Conservation (phyloP, 2,113 vertebrate species). For the Lipotes vexillifer region DNA sequence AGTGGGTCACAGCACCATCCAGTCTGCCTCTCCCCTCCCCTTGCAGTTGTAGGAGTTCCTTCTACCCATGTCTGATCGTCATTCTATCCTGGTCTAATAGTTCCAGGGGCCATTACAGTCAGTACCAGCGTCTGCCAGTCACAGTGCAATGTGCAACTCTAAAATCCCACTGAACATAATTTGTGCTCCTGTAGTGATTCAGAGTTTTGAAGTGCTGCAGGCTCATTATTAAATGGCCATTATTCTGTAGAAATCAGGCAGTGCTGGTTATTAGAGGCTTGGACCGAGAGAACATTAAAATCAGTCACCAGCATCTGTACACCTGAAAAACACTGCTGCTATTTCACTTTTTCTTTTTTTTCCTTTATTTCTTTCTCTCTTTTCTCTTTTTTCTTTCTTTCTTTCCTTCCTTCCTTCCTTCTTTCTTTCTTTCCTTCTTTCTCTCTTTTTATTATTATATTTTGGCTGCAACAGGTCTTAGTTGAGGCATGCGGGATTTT, state of each 20-base stretch:
- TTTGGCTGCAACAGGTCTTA: no score
- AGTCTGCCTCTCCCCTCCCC: background rate
- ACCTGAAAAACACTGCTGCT: background rate
- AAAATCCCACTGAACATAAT: background rate
- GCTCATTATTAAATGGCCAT: background rate
- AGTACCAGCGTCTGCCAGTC: background rate
- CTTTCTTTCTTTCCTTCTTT: no score
- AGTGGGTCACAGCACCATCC: no score
- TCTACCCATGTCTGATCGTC: background rate
- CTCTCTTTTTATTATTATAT: background rate
- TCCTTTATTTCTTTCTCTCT: background rate
- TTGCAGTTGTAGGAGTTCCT: background rate
- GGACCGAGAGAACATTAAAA: background rate
- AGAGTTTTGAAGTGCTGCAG: background rate
- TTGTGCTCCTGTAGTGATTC: background rate
- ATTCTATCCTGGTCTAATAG: background rate
- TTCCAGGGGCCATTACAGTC: background rate
- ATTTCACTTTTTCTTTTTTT: background rate
- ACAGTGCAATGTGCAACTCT: background rate
- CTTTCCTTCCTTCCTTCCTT: fast-evolving
- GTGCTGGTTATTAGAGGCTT: background rate
- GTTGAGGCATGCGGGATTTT: no score
- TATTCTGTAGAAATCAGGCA: background rate
- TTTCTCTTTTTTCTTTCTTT: no score
- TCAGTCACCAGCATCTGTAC: background rate